Evolutionary conservation across 2,888 invertebrate genomes (phyloP).

Genomic region (Leucophenga montana): DNA sequence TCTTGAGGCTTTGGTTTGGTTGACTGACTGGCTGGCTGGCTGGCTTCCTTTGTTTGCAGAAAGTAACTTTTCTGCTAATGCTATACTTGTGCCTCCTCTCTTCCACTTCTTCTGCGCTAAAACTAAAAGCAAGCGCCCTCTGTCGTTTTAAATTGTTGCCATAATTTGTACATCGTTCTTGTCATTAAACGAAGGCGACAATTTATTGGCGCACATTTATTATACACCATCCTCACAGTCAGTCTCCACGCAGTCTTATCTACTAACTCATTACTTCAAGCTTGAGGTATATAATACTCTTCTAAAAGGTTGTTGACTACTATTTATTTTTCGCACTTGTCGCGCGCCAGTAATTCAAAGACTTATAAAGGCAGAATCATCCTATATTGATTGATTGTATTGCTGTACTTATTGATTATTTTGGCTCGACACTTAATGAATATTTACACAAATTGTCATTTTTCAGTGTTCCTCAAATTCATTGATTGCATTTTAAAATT

Average conservation of each 20-base stretch:
- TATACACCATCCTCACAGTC: background rate
- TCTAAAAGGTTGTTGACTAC: background rate
- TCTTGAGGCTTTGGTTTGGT: no score
- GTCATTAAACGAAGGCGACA: slow-evolving; percentile 6
- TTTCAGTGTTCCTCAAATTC: background rate
- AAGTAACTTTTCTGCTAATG: background rate
- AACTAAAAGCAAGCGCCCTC: no score
- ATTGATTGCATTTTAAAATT: background rate
- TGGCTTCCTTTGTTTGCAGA: slow-evolving; percentile 1
- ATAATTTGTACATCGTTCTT: background rate
- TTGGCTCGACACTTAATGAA: background rate
- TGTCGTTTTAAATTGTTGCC: background rate
- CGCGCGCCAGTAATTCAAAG: background rate
- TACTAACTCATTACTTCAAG: background rate
- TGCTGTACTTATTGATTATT: background rate
- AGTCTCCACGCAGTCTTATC: background rate
- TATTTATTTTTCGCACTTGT: background rate
- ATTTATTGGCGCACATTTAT: slow-evolving; percentile 5
- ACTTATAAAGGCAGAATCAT: background rate
- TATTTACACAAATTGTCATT: background rate
- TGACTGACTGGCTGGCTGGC: background rate
- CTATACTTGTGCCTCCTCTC: background rate
- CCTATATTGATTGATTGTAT: background rate
- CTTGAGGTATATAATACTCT: no score
- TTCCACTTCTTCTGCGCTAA: no score